phyloP scores from a whole-genome alignment of 2,797 vertebrate genomes.

The Xenentodon cancila region DNA sequence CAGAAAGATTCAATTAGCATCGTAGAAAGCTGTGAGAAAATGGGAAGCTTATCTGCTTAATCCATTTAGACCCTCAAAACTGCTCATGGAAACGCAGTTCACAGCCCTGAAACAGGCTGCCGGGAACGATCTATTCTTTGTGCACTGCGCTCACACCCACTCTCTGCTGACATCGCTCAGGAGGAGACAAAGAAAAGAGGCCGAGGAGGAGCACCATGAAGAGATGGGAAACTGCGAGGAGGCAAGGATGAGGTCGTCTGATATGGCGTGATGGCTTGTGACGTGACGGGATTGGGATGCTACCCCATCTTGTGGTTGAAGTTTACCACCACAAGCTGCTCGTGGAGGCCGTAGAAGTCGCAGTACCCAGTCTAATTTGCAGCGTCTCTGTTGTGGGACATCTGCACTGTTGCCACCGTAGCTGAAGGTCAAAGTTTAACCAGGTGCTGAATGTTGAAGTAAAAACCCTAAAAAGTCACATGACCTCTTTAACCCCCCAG shows the following conservation, averaged over 20 bases:
- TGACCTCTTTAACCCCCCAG: no score
- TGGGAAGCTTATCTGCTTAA: slow-evolving; percentile 20
- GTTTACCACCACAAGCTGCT: background rate
- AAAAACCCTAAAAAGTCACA: no score
- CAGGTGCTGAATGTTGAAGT: no score
- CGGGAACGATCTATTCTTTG: slow-evolving; percentile 9
- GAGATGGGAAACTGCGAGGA: background rate
- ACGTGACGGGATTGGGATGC: background rate
- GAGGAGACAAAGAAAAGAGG: background rate
- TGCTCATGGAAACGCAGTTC: slow-evolving; percentile 14
- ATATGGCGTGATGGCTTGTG: background rate
- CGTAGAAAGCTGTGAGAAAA: no score
- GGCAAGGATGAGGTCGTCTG: background rate
- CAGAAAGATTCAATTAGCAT: slow-evolving; percentile 14
- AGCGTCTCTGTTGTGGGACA: no score
- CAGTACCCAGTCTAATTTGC: background rate
- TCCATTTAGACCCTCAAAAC: slow-evolving; percentile 43
- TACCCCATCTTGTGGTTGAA: slow-evolving; percentile 47
- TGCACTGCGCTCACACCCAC: slow-evolving; percentile 42
- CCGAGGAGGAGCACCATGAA: background rate
- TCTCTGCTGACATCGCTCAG: slow-evolving; percentile 20
- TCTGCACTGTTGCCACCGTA: no score
- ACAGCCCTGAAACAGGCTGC: slow-evolving; percentile 5
- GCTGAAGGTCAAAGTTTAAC: no score
- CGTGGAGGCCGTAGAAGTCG: no score